Conservation (phyloP, 2,888 invertebrate genomes). For the Andrena haemorrhoa region DNA sequence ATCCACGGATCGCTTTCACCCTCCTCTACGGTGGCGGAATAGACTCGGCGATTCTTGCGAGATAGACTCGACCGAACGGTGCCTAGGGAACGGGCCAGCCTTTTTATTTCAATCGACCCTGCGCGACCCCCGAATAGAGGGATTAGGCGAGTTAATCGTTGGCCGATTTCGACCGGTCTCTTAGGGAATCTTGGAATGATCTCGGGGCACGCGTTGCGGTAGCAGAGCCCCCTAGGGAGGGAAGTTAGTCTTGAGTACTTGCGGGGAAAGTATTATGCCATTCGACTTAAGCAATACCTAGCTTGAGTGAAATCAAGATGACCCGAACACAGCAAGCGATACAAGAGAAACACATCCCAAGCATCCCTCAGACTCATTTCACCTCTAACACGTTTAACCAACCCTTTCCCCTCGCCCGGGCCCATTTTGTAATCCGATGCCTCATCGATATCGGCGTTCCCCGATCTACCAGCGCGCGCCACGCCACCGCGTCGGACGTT, state of each 20-base stretch:
- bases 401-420: neutral
- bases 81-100: slow-evolving; percentile 34
- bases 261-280: too few relatives aligned
- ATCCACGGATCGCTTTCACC: slow-evolving; percentile 49
- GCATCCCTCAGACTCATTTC: neutral
- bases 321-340: too few relatives aligned
- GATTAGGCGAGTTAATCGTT: slow-evolving; percentile 69
- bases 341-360: neutral
- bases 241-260: too few relatives aligned
- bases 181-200: slow-evolving; percentile 9
- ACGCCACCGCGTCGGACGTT: slow-evolving; percentile 18
- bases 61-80: slow-evolving; percentile 53
- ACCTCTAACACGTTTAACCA: neutral
- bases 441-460: slow-evolving; percentile 1
- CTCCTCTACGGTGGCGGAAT: slow-evolving; percentile 28
- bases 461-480: slow-evolving; percentile 6
- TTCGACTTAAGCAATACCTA: too few relatives aligned
- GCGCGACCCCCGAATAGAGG: slow-evolving; percentile 30
- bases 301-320: too few relatives aligned
- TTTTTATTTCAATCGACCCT: slow-evolving; percentile 70
- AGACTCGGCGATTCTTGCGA: slow-evolving; percentile 60
- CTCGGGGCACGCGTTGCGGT: neutral
- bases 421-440: slow-evolving; percentile 22
- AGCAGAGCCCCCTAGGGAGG: too few relatives aligned
- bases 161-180: slow-evolving; percentile 26